Percentiles rank a stretch among this genome's conserved stretches.
phyloP scores from a whole-genome alignment of 2,797 vertebrate species.

The Carduelis carduelis region DNA sequence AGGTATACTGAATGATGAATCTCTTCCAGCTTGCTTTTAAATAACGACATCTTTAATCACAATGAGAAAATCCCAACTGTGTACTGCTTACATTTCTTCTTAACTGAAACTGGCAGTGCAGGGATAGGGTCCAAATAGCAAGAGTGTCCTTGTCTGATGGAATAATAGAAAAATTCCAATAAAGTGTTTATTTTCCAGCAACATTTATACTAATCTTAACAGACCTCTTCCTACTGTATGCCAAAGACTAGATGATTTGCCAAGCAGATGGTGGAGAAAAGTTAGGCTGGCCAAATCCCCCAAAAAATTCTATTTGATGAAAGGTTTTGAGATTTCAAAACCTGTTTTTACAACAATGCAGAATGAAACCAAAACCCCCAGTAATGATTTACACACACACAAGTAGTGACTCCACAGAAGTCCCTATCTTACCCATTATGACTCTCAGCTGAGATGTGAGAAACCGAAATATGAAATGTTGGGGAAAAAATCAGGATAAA shows the following conservation, averaged over 20 bases:
- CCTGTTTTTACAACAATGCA: background rate
- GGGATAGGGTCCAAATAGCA: conserved; percentile 37
- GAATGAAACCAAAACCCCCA: background rate
- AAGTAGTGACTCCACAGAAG: background rate
- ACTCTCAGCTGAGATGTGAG: background rate
- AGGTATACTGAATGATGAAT: background rate
- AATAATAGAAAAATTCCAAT: conserved; percentile 61
- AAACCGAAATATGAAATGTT: background rate
- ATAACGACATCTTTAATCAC: conserved; percentile 38
- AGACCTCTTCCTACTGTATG: conserved; percentile 12
- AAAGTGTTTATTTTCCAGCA: conserved; percentile 50
- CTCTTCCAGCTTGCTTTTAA: background rate
- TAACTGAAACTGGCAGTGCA: conserved; percentile 52
- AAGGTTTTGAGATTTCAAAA: background rate
- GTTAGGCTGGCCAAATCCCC: background rate
- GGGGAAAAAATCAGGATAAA: background rate
- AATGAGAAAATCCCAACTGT: conserved; percentile 39
- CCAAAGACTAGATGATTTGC: conserved; percentile 9
- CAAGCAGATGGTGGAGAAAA: conserved; percentile 45
- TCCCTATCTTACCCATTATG: background rate
- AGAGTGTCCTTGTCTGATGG: conserved; percentile 41
- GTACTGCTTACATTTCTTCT: conserved; percentile 27
- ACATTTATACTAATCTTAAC: conserved; percentile 47
- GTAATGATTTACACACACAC: background rate
- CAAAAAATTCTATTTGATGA: background rate